phyloP scores from a whole-genome alignment of 1,140 invertebrate species.

The Paralvinella palmiformis region DNA sequence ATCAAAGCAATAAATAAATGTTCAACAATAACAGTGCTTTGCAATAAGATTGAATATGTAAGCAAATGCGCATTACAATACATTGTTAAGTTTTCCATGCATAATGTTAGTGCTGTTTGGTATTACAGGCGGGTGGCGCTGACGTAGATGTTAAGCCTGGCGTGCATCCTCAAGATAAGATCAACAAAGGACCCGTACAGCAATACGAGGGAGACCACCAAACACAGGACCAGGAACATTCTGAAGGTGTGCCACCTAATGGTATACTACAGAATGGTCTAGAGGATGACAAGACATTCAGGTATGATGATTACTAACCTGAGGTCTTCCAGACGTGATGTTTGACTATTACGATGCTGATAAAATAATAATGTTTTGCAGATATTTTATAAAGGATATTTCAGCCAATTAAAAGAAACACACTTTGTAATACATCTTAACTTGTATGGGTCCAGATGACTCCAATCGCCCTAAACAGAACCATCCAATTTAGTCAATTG shows the following conservation, averaged over 20 bases:
- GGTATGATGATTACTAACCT: slow-evolving; percentile 66
- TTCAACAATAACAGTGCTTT: too few species aligned
- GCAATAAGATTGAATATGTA: too few species aligned
- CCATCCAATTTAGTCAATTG: too few species aligned
- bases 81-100: too few species aligned
- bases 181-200: neutral
- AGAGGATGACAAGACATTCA: slow-evolving; percentile 85
- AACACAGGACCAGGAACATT: slow-evolving; percentile 50
- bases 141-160: neutral
- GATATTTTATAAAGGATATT: too few species aligned
- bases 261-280: slow-evolving; percentile 77
- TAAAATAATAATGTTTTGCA: neutral
- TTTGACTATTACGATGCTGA: neutral
- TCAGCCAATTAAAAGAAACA: too few species aligned
- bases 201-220: neutral
- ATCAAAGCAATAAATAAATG: too few species aligned
- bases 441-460: too few species aligned
- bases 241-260: slow-evolving; percentile 59
- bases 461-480: too few species aligned
- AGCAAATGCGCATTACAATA: too few species aligned
- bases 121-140: neutral
- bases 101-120: neutral
- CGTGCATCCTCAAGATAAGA: neutral
- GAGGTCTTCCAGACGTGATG: neutral
- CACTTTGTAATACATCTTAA: too few species aligned